A percentile compares a stretch with the other conserved stretches of the same genome.
Conservation (phyloP, 2,888 invertebrate species). For the Brachylomia viminalis region DNA sequence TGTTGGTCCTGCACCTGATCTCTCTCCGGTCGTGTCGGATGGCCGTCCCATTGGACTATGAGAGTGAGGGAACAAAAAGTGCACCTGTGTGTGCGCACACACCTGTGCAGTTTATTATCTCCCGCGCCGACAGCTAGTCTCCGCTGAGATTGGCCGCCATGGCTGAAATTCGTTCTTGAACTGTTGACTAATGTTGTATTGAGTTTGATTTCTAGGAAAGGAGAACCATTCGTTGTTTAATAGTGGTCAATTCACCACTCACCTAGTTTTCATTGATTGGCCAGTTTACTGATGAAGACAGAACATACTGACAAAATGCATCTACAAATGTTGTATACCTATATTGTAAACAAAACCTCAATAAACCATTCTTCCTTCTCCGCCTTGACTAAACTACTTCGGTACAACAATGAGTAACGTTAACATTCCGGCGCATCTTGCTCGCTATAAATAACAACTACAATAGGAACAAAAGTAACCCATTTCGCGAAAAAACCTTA, state of each 20-base stretch:
- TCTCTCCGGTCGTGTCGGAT: no score
- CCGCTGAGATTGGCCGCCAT: no score
- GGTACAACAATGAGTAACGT: conserved; percentile 29
- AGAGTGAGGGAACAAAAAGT: no score
- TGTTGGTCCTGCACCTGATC: no score
- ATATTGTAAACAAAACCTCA: conserved; percentile 13
- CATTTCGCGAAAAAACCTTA: conserved; percentile 49
- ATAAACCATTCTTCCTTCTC: conserved; percentile 13
- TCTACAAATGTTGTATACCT: background rate
- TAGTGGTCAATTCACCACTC: background rate
- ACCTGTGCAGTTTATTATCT: no score
- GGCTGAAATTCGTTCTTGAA: no score
- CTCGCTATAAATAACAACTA: conserved; percentile 58
- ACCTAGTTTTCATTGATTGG: background rate
- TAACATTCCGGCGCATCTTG: conserved; percentile 31
- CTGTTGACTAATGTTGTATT: background rate
- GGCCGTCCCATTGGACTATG: no score
- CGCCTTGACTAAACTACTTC: conserved; percentile 26
- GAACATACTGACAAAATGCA: background rate
- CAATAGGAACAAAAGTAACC: conserved; percentile 58
- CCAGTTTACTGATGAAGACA: background rate
- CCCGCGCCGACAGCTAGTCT: no score
- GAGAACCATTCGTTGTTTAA: background rate
- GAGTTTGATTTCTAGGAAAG: background rate
- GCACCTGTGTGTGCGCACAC: no score